Base-by-base conservation (phyloP, 1,140 invertebrate species). In the Drosophila bocqueti region DNA sequence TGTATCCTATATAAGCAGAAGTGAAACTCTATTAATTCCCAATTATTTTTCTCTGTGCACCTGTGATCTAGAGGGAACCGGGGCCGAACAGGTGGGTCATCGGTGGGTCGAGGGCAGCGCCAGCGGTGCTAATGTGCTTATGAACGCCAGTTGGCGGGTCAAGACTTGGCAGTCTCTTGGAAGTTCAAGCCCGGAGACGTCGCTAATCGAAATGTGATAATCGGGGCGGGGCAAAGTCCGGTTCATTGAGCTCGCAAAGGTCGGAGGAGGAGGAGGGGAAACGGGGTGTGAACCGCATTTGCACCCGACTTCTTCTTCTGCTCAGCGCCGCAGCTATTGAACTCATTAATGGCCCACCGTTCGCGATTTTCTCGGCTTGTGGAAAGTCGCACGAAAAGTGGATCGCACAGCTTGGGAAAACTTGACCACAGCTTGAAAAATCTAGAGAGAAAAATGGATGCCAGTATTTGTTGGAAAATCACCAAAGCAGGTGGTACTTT, bases 101-200 rank as follows among this genome's bases (percentile, higher is more conserved):
- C 43, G 58, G 58, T 54, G 81, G 80, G 67, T 76, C 73, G 73
- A 76, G 62, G 66, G 71, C 64, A 90, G 85, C 81, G 84, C 84
- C 84, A 84, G 85, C 79, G 67, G 75, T 89, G 86, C 86, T 89
- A 89, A 89, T 89, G 82, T 90, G 79, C 69, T 89, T 89, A 90
- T 85, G 78, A 84, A 82, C 84, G 67, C 82, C 78, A 78, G 76
- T 83, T 83, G 65, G 81, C 67, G 57, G 66, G 81, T 79, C 76
- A 74, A 68, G 26, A 43, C 62, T 65, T 43, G 50, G 3, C 54
- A 16, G 54, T 31, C 40, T 42, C 47, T 59, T 63, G 65, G 26
- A 24, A 18, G 21, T 34, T 69, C 26, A 38, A 43, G 16, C 43
- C 31, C 52, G 73, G 72, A 60, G 74, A 42, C 62, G 74, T 52